Conservation (phyloP, 1,140 invertebrate species). For the Meloidogyne exigua region DNA sequence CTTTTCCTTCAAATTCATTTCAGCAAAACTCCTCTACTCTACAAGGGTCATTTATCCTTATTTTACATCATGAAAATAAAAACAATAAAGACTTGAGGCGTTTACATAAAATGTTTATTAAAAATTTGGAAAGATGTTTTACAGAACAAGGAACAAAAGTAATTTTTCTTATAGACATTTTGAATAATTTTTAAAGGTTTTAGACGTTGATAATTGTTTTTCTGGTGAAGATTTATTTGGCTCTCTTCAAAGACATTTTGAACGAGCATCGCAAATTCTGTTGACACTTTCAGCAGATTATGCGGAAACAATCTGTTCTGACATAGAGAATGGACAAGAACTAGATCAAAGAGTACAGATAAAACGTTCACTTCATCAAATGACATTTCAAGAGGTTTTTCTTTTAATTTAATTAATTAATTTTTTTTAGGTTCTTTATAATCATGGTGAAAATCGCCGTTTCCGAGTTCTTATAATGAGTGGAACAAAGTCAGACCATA, state of each 20-base stretch:
- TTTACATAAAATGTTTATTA: constrained; percentile 19
- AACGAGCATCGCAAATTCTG: constrained; percentile 21
- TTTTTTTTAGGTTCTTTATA: constrained; percentile 15
- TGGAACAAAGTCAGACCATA: constrained; percentile 4
- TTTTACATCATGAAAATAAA: constrained; percentile 21
- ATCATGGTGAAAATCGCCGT: constrained; percentile 9
- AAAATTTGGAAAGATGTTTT: constrained; percentile 14
- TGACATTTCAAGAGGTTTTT: constrained; percentile 25
- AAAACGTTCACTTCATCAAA: constrained; percentile 28
- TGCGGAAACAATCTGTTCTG: constrained; percentile 12
- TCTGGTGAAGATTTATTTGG: constrained; percentile 20
- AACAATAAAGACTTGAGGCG: constrained; percentile 3
- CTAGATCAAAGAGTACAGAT: constrained; percentile 25
- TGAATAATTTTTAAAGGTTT: background rate
- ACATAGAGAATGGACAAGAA: background rate
- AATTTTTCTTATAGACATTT: background rate
- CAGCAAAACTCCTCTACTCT: background rate
- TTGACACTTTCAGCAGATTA: constrained; percentile 14
- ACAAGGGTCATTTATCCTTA: constrained; percentile 11
- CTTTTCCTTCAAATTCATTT: background rate
- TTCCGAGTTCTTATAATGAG: constrained; percentile 17
- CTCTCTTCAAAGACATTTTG: constrained; percentile 20
- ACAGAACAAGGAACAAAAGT: constrained; percentile 18
- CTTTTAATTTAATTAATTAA: background rate
- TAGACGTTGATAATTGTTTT: constrained; percentile 32